Base-by-base conservation (phyloP, 2,888 invertebrate species). In the Blastobasis adustella region DNA sequence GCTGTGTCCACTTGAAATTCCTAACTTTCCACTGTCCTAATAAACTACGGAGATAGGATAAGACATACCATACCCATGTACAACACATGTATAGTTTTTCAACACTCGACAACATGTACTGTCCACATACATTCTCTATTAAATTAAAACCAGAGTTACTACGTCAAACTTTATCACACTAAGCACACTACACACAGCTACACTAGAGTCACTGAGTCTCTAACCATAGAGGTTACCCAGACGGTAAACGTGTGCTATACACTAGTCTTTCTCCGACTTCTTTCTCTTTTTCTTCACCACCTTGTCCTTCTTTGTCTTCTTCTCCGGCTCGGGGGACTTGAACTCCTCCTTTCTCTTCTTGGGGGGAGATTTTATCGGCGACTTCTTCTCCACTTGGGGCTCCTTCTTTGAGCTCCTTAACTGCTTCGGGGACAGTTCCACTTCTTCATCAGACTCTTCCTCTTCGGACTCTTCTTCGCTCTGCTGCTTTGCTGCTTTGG, bases 251-350 rank as follows among this genome's bases (percentile, higher is more conserved):
- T 79, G 72, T 58, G 78, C 63, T 58, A 84, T 82, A 79, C 86
- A 85, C 87, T 87, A 86, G 65, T 86, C 85, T 54, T 84, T 89
- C 66, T 82, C 85, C 0, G 76, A 76, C 67, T 79, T 86, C 77
- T 76, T 90, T 60, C 67, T 63, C 45, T 69, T 74, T 55, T 62
- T 66, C 69, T 73, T 74, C 50, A 73, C 72, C 23, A 59, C 46
- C 42, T 67, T 71, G 51, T 67, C 66, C 39, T 69, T 71, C 59
- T 52, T 53, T n/a, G 50, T 46, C 54, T 48, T 73, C 55, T 73
- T 62, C 51, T 80, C 77, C 10, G 68, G 61, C 6, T 79, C 82
- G 0, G 73, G 73, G 0, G 70, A 65, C 0, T 69, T 70, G 52
- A 71, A 67, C 43, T 81, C 79, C 3, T 76, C 77, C 59, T 71